These are phyloP conservation scores for Streptopelia turtur DNA, from an alignment of 2,797 vertebrate genomes.

Conservation along the genomic window DNA sequence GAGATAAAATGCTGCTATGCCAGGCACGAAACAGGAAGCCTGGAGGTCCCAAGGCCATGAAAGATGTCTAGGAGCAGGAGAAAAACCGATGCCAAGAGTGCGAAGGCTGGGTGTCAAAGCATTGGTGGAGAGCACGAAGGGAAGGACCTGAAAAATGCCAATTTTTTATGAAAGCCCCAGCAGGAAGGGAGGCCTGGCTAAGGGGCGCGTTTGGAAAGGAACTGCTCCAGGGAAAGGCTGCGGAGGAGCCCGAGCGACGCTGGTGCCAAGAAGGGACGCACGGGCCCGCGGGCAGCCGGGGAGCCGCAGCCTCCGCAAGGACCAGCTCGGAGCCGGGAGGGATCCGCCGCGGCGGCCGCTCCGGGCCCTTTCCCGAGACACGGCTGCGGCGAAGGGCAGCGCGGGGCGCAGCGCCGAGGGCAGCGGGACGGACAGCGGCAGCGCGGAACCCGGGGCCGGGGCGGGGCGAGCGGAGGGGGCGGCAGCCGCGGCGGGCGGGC, in stretches of 20 bases:
- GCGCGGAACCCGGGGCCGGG: neutral
- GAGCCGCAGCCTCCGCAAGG: neutral
- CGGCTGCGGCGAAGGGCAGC: neutral
- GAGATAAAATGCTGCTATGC: neutral
- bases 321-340: too few species aligned
- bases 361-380: too few species aligned
- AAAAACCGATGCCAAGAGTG: neutral
- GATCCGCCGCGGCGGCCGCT: neutral
- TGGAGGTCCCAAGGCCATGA: neutral
- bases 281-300: neutral
- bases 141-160: neutral
- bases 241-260: neutral
- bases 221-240: neutral
- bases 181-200: neutral
- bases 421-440: too few species aligned
- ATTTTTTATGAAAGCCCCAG: neutral
- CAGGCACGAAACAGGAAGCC: neutral
- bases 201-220: neutral
- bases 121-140: neutral
- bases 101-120: neutral
- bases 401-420: rapidly evolving
- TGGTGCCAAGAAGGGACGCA: neutral
- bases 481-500: neutral
- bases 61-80: neutral
- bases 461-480: neutral